Percentiles rank a stretch among this genome's conserved stretches.
Evolutionary conservation across 2,797 vertebrate genomes (phyloP).

Genomic region (Cebuella pygmaea): DNA sequence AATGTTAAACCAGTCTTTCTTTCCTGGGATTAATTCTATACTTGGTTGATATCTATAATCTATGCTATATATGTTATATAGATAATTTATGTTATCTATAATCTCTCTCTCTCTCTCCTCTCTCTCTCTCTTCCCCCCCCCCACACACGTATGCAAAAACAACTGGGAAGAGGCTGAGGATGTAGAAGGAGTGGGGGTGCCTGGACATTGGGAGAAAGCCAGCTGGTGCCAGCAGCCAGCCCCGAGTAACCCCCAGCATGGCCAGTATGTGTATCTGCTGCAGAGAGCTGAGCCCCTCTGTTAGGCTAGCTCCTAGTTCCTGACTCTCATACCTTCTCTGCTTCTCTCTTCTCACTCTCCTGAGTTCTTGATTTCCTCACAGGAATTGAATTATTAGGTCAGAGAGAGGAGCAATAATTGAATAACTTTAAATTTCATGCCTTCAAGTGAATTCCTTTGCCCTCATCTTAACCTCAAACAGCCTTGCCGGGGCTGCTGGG

Average conservation of each 20-base stretch:
- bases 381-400: neutral
- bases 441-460: neutral
- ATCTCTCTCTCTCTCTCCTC: too few species aligned
- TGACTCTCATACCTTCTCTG: too few species aligned
- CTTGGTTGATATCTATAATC: too few species aligned
- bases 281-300: neutral
- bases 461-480: too few species aligned
- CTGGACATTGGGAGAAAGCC: neutral
- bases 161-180: neutral
- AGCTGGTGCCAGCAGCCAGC: neutral
- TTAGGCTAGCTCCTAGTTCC: neutral
- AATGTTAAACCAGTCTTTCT: neutral
- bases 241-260: too few species aligned
- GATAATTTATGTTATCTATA: too few species aligned
- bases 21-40: neutral
- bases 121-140: too few species aligned
- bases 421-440: neutral
- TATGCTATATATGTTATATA: too few species aligned
- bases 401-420: neutral
- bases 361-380: neutral
- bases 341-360: neutral
- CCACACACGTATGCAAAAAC: too few species aligned
- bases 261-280: too few species aligned
- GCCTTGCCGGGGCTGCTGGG: too few species aligned
- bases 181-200: neutral